Evolutionary conservation across 2,888 invertebrate species (phyloP), one percentile per base, ranked within the genome.

Genomic region (Gymnocheta viridis): DNA sequence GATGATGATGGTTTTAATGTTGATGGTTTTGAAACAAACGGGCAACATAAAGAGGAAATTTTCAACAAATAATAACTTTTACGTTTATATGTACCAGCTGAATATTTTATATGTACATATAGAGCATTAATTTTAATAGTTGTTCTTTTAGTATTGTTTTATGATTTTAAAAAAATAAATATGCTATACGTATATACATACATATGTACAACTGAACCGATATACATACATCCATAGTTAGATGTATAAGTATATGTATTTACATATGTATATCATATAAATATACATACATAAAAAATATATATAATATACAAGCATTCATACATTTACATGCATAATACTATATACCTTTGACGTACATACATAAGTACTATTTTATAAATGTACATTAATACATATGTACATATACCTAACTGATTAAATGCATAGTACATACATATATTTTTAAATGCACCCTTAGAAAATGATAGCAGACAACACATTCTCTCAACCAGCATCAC

Each of bases 391-490:
- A 44, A 70, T 70, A 58, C 29, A 58, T 27, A 70, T 29, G 60
- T 27, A 51, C n/a, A 60, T 12, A 66, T 49, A 69, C 22, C 69
- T 14, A 70, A 12, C n/a, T n/a, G n/a, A n/a, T n/a, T n/a, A n/a
- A n/a, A n/a, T n/a, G n/a, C n/a, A n/a, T n/a, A n/a, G 56, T 32
- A 74, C 5, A 35, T 49, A 58, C 38, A 77, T 67, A 80, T 80
- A 67, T 80, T 80, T 80, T 73, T 60, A 73, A 72, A 73, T 67
- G 80, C 80, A 80, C 80, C 27, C 58, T 73, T 79, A 72, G 64
- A 64, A 14, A 66, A 17, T 47, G n/a, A 29, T 73, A 67, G 3
- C 7, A 44, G 14, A 66, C 66, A 44, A 58, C 56, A 24, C 62
- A 51, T 7, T n/a, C 24, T 10, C 14, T 12, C 27, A n/a, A 14